Percentiles rank a stretch among this genome's conserved stretches.
These are phyloP conservation scores for Onychomys leucogaster DNA, from an alignment of 2,797 vertebrate genomes.

Conservation along the genomic window DNA sequence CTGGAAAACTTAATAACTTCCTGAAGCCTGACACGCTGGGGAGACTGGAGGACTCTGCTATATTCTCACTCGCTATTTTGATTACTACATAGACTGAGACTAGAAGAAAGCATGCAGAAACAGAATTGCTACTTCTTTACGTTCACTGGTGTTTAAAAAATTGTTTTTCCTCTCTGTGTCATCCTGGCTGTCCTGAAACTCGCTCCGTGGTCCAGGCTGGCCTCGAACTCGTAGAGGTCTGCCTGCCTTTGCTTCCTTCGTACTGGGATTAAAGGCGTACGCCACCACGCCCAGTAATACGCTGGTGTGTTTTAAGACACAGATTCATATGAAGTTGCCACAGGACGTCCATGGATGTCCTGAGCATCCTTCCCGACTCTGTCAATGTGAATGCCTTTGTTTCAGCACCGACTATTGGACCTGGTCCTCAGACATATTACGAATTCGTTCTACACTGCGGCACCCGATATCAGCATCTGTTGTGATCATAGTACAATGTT, in stretches of 20 bases:
- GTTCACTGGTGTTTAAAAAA: not conserved
- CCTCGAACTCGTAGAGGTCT: not conserved
- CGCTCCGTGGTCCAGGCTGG: not conserved
- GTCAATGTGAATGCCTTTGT: not conserved
- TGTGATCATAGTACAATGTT: not conserved
- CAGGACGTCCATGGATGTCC: not conserved
- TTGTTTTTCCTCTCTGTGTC: not conserved
- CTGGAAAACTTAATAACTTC: not conserved
- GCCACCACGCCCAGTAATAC: accelerated
- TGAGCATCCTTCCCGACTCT: not conserved
- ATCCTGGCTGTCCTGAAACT: not conserved
- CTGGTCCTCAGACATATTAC: too few relatives aligned
- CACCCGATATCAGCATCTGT: not conserved
- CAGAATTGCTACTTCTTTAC: not conserved
- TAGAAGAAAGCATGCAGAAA: not conserved
- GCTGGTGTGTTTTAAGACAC: not conserved
- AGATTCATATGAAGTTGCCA: not conserved
- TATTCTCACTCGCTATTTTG: not conserved
- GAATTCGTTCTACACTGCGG: accelerated
- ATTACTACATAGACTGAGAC: not conserved
- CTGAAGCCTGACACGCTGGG: not conserved
- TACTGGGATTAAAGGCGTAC: not conserved
- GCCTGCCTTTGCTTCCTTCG: not conserved
- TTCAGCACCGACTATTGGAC: not conserved
- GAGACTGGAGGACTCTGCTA: not conserved